Base-by-base conservation (phyloP, 1,140 invertebrate species). In the Euborellia annulipes region DNA sequence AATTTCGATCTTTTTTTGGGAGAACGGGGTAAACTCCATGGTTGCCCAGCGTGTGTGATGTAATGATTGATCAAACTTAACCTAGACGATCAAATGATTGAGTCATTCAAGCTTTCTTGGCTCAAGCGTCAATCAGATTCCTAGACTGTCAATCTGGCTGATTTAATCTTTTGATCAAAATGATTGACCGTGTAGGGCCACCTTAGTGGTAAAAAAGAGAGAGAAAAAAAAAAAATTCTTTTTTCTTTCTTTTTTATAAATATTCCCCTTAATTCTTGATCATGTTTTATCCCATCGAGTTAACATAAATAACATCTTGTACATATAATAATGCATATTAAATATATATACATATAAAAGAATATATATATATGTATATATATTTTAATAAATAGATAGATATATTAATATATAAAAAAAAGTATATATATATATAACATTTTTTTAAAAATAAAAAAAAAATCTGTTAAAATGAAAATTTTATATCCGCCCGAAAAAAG, bases 381-480 rank as follows among this genome's bases (percentile, higher is more conserved):
- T 62, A 62, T 57, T 63, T 63, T 60, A 57, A 58, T 51, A 50
- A 57, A 58, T 61, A 27, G 23, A 27, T 57, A 60, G 61, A 62
- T 52, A 62, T 58, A 60, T 61, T 62, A 62, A 60, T 58, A 57
- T 55, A 47, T 47, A 17, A 13, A 17, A 32, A 39, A 36, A 13
- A 17, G 21, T 19, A 49, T 45, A 30, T 32, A 17, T 49, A 32
- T 18, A 17, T 17, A 13, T 40, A 8, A 47, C 20, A 13, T n/a
- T 14, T 41, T 20, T 17, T 30, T 27, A 36, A 40, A 40, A 32
- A 46, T 11, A 46, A 37, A 44, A 30, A 37, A 45, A 45, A 36
- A 49, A 23, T 36, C 19, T 27, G 11, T 6, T 27, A 36, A 17
- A 22, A 30, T 21, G 22, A 49, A 41, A 38, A 9, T 23, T 14